Evolutionary conservation across 2,797 vertebrate species (phyloP), one percentile per base, ranked within the genome.

Genomic region (Enteromius afrohamiltoni): DNA sequence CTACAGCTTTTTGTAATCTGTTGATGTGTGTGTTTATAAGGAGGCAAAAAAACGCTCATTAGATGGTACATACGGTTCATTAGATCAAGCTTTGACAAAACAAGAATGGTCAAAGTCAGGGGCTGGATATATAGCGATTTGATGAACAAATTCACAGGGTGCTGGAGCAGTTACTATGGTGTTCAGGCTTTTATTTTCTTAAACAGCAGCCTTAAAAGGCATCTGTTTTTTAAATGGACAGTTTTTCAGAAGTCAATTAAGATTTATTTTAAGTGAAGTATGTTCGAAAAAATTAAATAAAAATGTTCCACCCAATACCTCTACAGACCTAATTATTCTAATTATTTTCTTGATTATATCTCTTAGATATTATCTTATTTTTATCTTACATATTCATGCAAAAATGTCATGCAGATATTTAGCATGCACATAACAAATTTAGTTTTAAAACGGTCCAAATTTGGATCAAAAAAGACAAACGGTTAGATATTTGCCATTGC

Each of bases 81-180:
- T 64, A 64, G 79, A 79, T 31, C 29, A 82, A 77, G 37, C 13
- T 3, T 82, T 40, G 68, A 31, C 31, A 80, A 47, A 19, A 51
- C 40, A 19, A 16, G 31, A 83, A 23, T 69, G 21, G 45, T 77
- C 19, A 37, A 79, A 77, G 49, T 49, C 68, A 42, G 51, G 62
- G 10, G 34, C 29, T 77, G 37, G 84, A 78, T 45, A n/a, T 79
- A 80, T 23, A n/a, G 11, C 17, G 16, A 21, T 55, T 62, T 37
- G 34, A 55, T 76, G 23, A 81, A 49, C 13, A 87, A 69, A 87
- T 86, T 86, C 79, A 62, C 80, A 53, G 69, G 5, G 31, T 67
- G 64, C 58, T 58, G 11, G 70, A 67, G 2, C 49, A 42, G 87
- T 87, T 85, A 82, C 87, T 80, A 82, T 86, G 83, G 85, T 79